Conservation (phyloP, 2,113 vertebrate species). For the Eulacestoma nigropectus region DNA sequence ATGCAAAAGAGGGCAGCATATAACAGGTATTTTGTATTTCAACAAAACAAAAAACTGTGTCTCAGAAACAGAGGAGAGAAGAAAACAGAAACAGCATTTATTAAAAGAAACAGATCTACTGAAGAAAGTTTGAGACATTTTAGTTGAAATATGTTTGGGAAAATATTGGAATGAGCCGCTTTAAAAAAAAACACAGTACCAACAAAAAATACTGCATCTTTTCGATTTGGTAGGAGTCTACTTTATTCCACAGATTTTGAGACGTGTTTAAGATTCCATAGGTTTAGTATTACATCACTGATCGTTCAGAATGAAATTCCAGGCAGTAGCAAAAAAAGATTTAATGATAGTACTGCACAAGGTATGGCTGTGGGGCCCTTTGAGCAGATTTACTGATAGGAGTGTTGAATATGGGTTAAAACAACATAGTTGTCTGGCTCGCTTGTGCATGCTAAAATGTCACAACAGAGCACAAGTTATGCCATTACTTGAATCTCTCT, state of each 20-base stretch:
- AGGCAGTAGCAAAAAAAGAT: constrained; percentile 32
- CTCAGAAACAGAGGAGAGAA: background rate
- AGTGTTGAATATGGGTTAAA: constrained; percentile 15
- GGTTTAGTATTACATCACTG: constrained; percentile 66
- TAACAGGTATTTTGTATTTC: background rate
- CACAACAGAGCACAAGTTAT: background rate
- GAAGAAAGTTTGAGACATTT: constrained; percentile 45
- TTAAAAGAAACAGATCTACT: background rate
- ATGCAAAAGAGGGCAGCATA: background rate
- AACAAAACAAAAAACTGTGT: background rate
- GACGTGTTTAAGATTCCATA: constrained; percentile 63
- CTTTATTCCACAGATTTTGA: constrained; percentile 59
- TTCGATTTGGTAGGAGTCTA: constrained; percentile 45
- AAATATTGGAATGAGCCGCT: constrained; percentile 47
- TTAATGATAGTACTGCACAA: background rate
- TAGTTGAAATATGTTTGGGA: constrained; percentile 46
- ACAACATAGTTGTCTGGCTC: background rate
- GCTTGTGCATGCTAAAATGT: background rate
- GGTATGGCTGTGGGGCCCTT: background rate
- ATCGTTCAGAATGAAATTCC: constrained; percentile 68
- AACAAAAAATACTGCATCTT: background rate
- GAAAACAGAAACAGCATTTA: background rate
- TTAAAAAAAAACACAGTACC: background rate
- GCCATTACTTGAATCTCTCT: background rate
- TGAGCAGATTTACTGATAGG: background rate